Conservation (phyloP, 1,140 invertebrate species). For the Zaprionus ornatus region DNA sequence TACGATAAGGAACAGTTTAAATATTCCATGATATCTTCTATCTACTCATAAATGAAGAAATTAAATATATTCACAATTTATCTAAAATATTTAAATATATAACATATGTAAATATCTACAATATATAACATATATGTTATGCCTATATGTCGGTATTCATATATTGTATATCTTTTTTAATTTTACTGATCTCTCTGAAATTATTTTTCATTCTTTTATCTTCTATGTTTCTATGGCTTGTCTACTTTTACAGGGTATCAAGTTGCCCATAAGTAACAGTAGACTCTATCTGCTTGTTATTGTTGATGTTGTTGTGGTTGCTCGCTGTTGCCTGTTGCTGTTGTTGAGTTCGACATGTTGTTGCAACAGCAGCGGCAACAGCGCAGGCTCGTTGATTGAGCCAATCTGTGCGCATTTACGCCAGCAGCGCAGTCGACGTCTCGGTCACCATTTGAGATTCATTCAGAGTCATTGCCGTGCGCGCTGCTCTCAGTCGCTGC, state of each 20-base stretch:
- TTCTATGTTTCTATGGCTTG: not conserved
- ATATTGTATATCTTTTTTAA: too few relatives aligned
- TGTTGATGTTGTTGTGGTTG: constrained; percentile 6
- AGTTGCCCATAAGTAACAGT: not conserved
- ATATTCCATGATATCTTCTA: too few relatives aligned
- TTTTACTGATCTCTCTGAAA: not conserved
- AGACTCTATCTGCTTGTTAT: not conserved
- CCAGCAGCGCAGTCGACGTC: constrained; percentile 3
- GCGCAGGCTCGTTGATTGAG: constrained; percentile 44
- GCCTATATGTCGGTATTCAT: too few relatives aligned
- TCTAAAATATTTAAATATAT: too few relatives aligned
- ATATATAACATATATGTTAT: too few relatives aligned
- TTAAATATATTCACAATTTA: too few relatives aligned
- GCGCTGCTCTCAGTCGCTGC: constrained; percentile 28
- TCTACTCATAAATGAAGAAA: too few relatives aligned
- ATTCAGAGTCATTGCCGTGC: constrained; percentile 11
- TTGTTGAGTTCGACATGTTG: constrained; percentile 22
- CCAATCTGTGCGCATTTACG: constrained; percentile 38
- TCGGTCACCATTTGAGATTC: constrained; percentile 5
- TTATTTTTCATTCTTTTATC: not conserved
- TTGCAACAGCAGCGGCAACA: constrained; percentile 58
- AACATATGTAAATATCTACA: too few relatives aligned
- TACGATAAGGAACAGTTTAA: too few relatives aligned
- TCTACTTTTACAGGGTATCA: not conserved
- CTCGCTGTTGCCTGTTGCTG: constrained; percentile 6